phyloP scores from a whole-genome alignment of 2,113 vertebrate species.

The Rhombomys opimus region DNA sequence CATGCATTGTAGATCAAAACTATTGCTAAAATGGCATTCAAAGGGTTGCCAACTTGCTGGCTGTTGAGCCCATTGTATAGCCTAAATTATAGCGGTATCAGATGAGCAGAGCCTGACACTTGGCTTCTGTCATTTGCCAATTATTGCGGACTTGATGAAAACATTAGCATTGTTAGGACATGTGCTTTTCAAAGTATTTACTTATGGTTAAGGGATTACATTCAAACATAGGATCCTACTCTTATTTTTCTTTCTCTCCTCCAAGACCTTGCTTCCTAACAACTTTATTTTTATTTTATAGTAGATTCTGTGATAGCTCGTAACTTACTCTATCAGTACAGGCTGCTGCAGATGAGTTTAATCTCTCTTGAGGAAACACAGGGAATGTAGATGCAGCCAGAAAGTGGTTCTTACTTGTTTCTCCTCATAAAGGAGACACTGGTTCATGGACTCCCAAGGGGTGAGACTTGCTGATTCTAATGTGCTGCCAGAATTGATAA shows the following conservation, averaged over 20 bases:
- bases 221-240: slow-evolving; percentile 12
- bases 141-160: slow-evolving; percentile 45
- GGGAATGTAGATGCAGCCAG: background rate
- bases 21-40: slow-evolving; percentile 36
- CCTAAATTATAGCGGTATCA: background rate
- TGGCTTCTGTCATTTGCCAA: background rate
- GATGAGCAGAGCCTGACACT: background rate
- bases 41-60: slow-evolving; percentile 20
- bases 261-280: background rate
- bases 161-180: background rate
- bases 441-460: background rate
- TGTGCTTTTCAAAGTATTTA: background rate
- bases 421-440: background rate
- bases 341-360: background rate
- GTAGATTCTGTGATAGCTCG: slow-evolving; percentile 33
- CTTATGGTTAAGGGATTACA: slow-evolving; percentile 23
- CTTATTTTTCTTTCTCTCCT: background rate
- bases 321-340: background rate
- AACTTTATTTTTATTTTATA: slow-evolving; percentile 52
- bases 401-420: background rate
- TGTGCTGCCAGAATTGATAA: background rate
- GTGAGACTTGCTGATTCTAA: background rate
- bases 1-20: background rate
- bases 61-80: background rate
- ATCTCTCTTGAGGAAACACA: background rate